Conservation (phyloP, 2,113 vertebrate genomes). For the Albula goreensis region DNA sequence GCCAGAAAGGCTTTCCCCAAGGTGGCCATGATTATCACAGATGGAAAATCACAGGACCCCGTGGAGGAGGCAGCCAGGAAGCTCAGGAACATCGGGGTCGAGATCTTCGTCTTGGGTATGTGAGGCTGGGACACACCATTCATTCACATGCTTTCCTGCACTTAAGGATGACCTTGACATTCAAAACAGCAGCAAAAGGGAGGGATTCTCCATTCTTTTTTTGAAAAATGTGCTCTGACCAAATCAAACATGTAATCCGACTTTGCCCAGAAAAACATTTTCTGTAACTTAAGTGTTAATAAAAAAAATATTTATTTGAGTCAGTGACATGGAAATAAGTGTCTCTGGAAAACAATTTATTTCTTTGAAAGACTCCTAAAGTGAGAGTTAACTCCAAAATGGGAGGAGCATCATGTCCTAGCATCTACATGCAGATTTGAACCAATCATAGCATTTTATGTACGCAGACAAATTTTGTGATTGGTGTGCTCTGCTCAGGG, state of each 20-base stretch:
- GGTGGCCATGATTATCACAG: slow-evolving; percentile 95
- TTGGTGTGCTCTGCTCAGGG: no score
- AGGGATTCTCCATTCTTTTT: no score
- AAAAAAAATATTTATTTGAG: background rate
- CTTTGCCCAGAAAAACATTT: background rate
- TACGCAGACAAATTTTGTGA: no score
- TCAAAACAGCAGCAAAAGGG: background rate
- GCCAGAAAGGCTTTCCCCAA: slow-evolving; percentile 92
- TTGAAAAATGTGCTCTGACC: no score
- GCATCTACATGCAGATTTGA: no score
- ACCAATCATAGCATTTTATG: no score
- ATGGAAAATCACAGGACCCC: slow-evolving; percentile 97
- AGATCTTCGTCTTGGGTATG: slow-evolving; percentile 95
- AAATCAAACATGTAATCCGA: no score
- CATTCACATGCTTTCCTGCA: background rate
- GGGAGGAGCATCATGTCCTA: no score
- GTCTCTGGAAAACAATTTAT: no score
- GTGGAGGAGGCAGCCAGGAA: slow-evolving; percentile 88
- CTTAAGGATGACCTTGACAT: background rate
- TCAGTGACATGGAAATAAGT: no score
- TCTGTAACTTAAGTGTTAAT: background rate
- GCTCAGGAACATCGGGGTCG: slow-evolving; percentile 89
- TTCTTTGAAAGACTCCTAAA: no score
- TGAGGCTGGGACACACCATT: slow-evolving; percentile 11
- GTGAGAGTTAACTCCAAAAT: no score